Base-by-base conservation (phyloP, 2,888 invertebrate species). In the Limenitis arthemis region DNA sequence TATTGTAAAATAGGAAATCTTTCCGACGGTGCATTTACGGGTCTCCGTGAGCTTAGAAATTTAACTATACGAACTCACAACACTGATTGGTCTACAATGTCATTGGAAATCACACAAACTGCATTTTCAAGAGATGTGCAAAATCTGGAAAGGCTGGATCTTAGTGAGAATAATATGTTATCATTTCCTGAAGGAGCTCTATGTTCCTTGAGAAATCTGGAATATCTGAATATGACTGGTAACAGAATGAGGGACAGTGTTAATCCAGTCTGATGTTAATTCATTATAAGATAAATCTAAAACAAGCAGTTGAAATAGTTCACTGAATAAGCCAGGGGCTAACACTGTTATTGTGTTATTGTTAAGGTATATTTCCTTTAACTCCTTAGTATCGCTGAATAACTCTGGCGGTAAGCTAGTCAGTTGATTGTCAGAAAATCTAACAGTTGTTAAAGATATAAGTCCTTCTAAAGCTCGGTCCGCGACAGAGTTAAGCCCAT, bases 1-100 rank as follows among this genome's bases (percentile, higher is more conserved):
- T 93, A 91, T 72, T 95, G 94, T 78, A 94, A 94, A 82, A 92
- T 94, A 58, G 92, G 92, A 51, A 93, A 93, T 71, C 86, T 94
- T 53, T 92, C 94, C 54, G 91, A 93, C 65, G 93, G 93, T 52
- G 93, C 94, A n/a, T 94, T 95, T 69, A 89, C 91, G 41, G 94
- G 94, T 42, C 88, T 95, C 39, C 90, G 91, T 54, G 91, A 94
- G 73, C 87, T 95, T 56, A 87, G 92, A 61, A 93, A 94, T 73
- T 86, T 95, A 53, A 94, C 94, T 41, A 89, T 95, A 60, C 89
- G 93, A 66, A 94, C 94, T 47, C 93, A 94, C 79, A 94, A 94
- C 78, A 93, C 93, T 39, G 93, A 94, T 72, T 94, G 94, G 93
- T 92, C 93, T 38, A 91, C 93, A 47, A 92, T 94, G 90, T 90